Evolutionary conservation across 2,113 vertebrate genomes (phyloP).

Genomic region (Myiagra hebetior): DNA sequence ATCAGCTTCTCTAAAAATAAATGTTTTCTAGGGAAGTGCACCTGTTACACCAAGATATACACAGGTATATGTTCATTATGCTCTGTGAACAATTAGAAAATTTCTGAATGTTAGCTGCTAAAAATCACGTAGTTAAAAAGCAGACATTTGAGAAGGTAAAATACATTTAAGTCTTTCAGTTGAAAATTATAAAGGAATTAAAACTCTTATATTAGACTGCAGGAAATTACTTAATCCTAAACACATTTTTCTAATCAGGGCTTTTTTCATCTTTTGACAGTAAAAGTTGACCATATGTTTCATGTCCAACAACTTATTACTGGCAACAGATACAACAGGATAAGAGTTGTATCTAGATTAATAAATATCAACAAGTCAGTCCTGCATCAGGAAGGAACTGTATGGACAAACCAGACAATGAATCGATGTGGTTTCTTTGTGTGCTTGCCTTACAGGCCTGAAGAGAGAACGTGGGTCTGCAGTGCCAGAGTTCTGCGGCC

Average conservation of each 20-base stretch:
- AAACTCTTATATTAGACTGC: not conserved
- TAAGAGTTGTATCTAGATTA: not conserved
- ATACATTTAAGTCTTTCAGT: not conserved
- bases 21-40: not conserved
- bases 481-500: not conserved
- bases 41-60: not conserved
- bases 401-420: not conserved
- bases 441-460: not conserved
- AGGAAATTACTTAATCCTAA: not conserved
- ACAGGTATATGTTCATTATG: not conserved
- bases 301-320: not conserved
- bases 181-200: not conserved
- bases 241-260: not conserved
- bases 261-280: not conserved
- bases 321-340: not conserved
- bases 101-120: not conserved
- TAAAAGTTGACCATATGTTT: not conserved
- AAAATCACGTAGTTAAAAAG: not conserved
- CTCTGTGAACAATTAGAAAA: not conserved
- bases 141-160: not conserved
- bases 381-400: not conserved
- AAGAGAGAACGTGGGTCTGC: not conserved
- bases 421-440: not conserved
- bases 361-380: not conserved
- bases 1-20: not conserved